Percentiles rank a stretch among this genome's conserved stretches.
Evolutionary conservation across 2,113 vertebrate genomes (phyloP).

Genomic region (Peromyscus leucopus): DNA sequence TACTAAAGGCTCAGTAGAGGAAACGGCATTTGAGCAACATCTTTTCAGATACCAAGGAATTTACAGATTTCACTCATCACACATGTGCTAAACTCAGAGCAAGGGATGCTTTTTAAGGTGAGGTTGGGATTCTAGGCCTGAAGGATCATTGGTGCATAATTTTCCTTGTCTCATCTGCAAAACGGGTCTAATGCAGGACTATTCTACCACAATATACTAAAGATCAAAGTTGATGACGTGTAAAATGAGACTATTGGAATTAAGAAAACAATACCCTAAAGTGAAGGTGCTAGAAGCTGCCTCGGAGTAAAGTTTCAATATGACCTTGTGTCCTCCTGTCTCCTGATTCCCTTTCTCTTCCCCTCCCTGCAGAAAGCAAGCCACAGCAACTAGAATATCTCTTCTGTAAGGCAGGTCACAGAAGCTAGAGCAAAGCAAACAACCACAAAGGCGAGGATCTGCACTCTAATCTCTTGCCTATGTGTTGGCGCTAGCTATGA

Average conservation of each 20-base stretch:
- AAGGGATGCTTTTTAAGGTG: neutral
- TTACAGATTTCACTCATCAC: neutral
- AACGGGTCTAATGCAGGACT: neutral
- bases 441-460: neutral
- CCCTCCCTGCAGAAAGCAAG: rapidly evolving
- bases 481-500: neutral
- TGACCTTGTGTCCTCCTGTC: neutral
- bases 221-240: neutral
- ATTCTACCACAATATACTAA: neutral
- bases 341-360: neutral
- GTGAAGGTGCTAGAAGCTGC: neutral
- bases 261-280: neutral
- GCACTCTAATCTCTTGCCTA: too few relatives aligned
- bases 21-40: neutral
- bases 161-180: conserved; percentile 20
- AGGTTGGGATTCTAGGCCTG: neutral
- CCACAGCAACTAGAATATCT: neutral
- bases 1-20: neutral
- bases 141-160: neutral
- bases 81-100: neutral
- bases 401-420: neutral
- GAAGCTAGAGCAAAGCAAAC: neutral
- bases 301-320: neutral
- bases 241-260: neutral
- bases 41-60: neutral